Evolutionary conservation across 2,113 vertebrate genomes (phyloP).

Genomic region (Leptobrachium leishanense): DNA sequence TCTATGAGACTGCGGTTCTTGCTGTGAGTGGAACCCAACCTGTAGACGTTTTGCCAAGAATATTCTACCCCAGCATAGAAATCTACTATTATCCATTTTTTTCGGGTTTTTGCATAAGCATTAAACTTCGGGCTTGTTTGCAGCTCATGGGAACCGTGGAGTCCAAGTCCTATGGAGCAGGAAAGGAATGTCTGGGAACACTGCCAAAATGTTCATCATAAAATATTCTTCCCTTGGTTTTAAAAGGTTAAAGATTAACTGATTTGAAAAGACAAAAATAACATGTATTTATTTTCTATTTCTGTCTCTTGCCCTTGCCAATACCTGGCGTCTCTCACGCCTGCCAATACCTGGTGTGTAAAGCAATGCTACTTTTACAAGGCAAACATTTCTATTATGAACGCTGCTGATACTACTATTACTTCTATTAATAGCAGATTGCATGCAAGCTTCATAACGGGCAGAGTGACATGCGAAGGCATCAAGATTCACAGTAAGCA

Average conservation of each 20-base stretch:
- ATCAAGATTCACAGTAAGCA: no score
- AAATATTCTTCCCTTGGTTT: conserved; percentile 38
- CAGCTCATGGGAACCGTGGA: conserved; percentile 35
- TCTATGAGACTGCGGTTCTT: no score
- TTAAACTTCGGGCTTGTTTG: conserved; percentile 14
- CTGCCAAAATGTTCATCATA: conserved; percentile 46
- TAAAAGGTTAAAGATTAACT: conserved; percentile 45
- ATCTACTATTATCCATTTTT: no score
- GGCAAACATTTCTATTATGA: conserved; percentile 23
- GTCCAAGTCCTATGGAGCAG: conserved; percentile 40
- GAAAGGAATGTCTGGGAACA: conserved; percentile 42
- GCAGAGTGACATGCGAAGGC: background rate
- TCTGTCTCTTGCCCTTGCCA: conserved; percentile 23
- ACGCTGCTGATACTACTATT: background rate
- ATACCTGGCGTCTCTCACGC: background rate
- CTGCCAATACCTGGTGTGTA: conserved; percentile 36
- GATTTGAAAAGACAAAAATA: conserved; percentile 43
- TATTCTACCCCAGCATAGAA: no score
- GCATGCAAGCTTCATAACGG: background rate
- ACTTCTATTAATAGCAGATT: background rate
- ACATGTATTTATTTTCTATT: conserved; percentile 42
- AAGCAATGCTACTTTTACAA: conserved; percentile 20
- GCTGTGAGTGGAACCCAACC: no score
- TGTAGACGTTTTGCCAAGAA: no score
- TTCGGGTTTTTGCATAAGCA: background rate